A percentile compares a stretch with the other conserved stretches of the same genome.
Evolutionary conservation across 2,888 invertebrate genomes (phyloP).

Genomic region (Tipula vernalis): DNA sequence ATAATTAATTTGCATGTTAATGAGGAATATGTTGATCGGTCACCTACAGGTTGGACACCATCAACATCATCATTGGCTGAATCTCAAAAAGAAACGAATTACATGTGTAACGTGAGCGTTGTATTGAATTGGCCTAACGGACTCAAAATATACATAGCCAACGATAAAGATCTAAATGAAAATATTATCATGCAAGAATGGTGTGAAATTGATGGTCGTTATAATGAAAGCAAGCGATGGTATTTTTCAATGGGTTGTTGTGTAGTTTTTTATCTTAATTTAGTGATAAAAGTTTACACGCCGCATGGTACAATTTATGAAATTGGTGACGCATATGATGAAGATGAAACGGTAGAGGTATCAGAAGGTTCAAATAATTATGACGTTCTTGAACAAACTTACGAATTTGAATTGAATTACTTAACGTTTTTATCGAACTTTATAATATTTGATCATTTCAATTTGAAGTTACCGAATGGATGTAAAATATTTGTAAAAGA

Average conservation of each 20-base stretch:
- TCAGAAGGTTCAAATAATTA: background rate
- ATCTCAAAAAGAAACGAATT: background rate
- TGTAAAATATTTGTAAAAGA: background rate
- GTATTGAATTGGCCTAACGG: slow-evolving; percentile 12
- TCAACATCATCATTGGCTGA: background rate
- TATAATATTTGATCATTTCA: slow-evolving; percentile 6
- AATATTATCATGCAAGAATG: slow-evolving; percentile 11
- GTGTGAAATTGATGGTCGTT: background rate
- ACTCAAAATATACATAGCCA: slow-evolving; percentile 9
- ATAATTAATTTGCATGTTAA: background rate
- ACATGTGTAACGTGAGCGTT: background rate
- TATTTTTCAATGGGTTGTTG: slow-evolving; percentile 13
- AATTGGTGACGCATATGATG: background rate
- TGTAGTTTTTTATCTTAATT: slow-evolving; percentile 7
- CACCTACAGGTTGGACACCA: background rate
- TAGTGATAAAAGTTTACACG: background rate
- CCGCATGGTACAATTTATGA: slow-evolving; percentile 13
- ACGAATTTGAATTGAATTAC: slow-evolving; percentile 12
- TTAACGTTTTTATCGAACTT: background rate
- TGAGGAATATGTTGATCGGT: background rate
- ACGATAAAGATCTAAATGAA: background rate
- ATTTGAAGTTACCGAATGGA: slow-evolving; percentile 10
- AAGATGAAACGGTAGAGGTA: background rate
- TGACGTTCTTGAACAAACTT: background rate
- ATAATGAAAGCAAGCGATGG: slow-evolving; percentile 10